These are phyloP conservation scores for Chionomys nivalis DNA, from an alignment of 2,113 vertebrate species.

Conservation along the genomic window DNA sequence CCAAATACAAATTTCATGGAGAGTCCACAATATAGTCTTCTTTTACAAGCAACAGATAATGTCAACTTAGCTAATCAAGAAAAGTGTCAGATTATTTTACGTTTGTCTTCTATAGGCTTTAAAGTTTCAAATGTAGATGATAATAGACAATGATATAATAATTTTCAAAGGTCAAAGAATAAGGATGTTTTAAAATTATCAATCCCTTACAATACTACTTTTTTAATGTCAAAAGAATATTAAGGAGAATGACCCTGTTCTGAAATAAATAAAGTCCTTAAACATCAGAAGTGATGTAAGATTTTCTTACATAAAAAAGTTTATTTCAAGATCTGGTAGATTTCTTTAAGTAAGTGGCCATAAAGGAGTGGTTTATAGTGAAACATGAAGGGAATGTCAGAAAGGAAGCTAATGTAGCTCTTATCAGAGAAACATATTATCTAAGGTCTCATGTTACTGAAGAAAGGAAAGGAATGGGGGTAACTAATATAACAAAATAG, in stretches of 20 bases:
- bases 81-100: not conserved
- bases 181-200: not conserved
- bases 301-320: not conserved
- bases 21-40: not conserved
- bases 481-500: not conserved
- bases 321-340: not conserved
- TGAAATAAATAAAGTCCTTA: conserved; percentile 50
- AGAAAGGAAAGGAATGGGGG: not conserved
- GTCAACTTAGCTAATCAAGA: not conserved
- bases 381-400: not conserved
- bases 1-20: not conserved
- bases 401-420: not conserved
- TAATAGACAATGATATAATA: not conserved
- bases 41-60: not conserved
- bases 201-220: not conserved
- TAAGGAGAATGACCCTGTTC: not conserved
- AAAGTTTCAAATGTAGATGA: not conserved
- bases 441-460: not conserved
- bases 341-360: not conserved
- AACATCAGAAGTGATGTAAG: not conserved
- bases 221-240: not conserved
- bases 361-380: not conserved
- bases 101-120: not conserved
- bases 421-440: not conserved
- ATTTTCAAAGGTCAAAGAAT: not conserved